A percentile compares a stretch with the other conserved stretches of the same genome.
phyloP scores from a whole-genome alignment of 2,797 vertebrate species.

The Phrynocephalus guinanensis region DNA sequence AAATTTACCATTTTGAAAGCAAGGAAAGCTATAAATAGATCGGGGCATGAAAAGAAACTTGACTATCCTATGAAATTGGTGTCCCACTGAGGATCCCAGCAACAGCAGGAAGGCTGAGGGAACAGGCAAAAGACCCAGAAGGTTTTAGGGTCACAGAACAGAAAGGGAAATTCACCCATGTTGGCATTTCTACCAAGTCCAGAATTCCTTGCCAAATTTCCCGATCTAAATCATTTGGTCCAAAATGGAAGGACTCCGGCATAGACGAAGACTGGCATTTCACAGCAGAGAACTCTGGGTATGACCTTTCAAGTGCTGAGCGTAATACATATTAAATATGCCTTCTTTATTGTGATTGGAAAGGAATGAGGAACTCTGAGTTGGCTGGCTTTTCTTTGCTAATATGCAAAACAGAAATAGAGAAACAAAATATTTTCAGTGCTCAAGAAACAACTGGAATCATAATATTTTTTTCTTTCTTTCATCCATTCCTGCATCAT shows the following conservation, averaged over 20 bases:
- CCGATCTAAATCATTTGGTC: slow-evolving; percentile 18
- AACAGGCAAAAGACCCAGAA: neutral
- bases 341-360: slow-evolving; percentile 52
- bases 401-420: slow-evolving; percentile 43
- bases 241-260: slow-evolving; percentile 22
- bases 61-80: slow-evolving; percentile 26
- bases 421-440: neutral
- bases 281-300: slow-evolving; percentile 46
- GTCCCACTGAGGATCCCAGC: slow-evolving; percentile 14
- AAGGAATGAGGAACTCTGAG: slow-evolving; percentile 42
- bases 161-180: neutral
- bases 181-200: slow-evolving; percentile 37
- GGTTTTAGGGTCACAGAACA: slow-evolving; percentile 12
- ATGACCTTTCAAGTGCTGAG: slow-evolving; percentile 51
- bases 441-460: slow-evolving; percentile 19
- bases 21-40: slow-evolving; percentile 43
- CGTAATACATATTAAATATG: slow-evolving; percentile 57
- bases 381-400: slow-evolving; percentile 49
- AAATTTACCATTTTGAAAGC: slow-evolving; percentile 51
- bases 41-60: slow-evolving; percentile 28
- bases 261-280: slow-evolving; percentile 47
- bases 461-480: neutral
- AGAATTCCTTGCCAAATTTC: slow-evolving; percentile 13
- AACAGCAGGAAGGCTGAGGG: slow-evolving; percentile 22
- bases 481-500: slow-evolving; percentile 15